Evolutionary conservation across 1,140 invertebrate genomes (phyloP).

Genomic region (Formica selysi): DNA sequence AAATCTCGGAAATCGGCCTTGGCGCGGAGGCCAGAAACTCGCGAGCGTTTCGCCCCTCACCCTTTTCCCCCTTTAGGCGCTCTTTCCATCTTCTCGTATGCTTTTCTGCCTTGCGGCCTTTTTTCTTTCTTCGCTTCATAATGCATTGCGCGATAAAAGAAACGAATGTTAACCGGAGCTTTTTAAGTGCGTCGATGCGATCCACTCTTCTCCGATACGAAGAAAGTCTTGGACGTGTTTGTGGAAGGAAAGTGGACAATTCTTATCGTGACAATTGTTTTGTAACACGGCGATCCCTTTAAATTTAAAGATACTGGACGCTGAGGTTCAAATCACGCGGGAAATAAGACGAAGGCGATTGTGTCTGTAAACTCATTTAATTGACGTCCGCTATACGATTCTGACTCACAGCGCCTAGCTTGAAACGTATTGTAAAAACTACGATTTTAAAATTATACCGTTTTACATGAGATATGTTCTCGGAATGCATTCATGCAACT

Average conservation of each 20-base stretch:
- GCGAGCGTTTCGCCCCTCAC: slow-evolving; percentile 24
- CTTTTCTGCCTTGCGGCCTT: slow-evolving; percentile 24
- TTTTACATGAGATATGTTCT: background rate
- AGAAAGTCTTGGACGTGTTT: slow-evolving; percentile 35
- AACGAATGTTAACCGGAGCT: slow-evolving; percentile 70
- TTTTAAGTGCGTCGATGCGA: slow-evolving; percentile 44
- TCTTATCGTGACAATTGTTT: slow-evolving; percentile 25
- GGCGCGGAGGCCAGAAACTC: slow-evolving; percentile 58
- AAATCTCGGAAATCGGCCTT: slow-evolving; percentile 52
- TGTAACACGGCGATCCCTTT: slow-evolving; percentile 16
- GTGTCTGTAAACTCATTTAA: slow-evolving; percentile 37
- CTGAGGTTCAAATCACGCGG: background rate
- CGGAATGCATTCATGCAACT: background rate
- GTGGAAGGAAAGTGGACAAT: slow-evolving; percentile 17
- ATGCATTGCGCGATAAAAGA: slow-evolving; percentile 72
- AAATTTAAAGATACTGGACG: background rate
- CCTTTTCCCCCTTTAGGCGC: slow-evolving; percentile 21
- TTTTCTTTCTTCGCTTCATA: slow-evolving; percentile 67
- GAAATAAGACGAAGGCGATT: background rate
- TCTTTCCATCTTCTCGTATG: background rate
- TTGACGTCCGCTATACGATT: slow-evolving; percentile 23
- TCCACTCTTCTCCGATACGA: background rate
- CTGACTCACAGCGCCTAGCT: background rate
- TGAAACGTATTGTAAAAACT: slow-evolving; percentile 20
- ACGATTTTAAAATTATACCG: slow-evolving; percentile 15